These are phyloP conservation scores for Lithosia quadra DNA, from an alignment of 2,888 invertebrate genomes.

Conservation along the genomic window DNA sequence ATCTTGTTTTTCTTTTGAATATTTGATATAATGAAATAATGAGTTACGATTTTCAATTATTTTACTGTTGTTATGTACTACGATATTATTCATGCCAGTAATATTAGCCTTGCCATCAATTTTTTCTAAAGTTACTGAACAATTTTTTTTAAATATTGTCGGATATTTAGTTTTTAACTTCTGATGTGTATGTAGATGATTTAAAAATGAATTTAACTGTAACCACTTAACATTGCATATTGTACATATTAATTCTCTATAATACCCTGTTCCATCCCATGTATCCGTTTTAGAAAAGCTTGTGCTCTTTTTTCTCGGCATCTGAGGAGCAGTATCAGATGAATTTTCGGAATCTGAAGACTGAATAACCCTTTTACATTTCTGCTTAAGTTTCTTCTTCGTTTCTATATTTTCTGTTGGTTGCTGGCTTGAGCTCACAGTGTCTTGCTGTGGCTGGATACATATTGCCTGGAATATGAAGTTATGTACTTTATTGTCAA, in stretches of 20 bases:
- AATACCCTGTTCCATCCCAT: conserved; percentile 55
- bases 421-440: conserved; percentile 55
- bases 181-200: conserved; percentile 47
- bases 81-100: conserved; percentile 59
- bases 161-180: conserved; percentile 51
- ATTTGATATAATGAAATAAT: conserved; percentile 59
- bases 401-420: conserved; percentile 20
- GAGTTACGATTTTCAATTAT: conserved; percentile 57
- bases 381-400: conserved; percentile 18
- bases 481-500: not conserved
- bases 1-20: conserved; percentile 48
- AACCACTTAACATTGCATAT: conserved; percentile 54
- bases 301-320: conserved; percentile 11
- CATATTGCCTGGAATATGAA: conserved; percentile 27
- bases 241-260: conserved; percentile 58
- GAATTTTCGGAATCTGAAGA: conserved; percentile 32
- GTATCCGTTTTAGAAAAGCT: conserved; percentile 4
- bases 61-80: conserved; percentile 61
- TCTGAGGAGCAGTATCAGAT: conserved; percentile 1
- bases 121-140: conserved; percentile 64
- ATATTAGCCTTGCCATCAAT: conserved; percentile 65
- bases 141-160: conserved; percentile 56
- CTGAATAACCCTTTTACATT: conserved; percentile 22
- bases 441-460: conserved; percentile 47
- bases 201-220: conserved; percentile 18